Evolutionary conservation across 2,797 vertebrate genomes (phyloP).

Genomic region (Siniperca obscura): DNA sequence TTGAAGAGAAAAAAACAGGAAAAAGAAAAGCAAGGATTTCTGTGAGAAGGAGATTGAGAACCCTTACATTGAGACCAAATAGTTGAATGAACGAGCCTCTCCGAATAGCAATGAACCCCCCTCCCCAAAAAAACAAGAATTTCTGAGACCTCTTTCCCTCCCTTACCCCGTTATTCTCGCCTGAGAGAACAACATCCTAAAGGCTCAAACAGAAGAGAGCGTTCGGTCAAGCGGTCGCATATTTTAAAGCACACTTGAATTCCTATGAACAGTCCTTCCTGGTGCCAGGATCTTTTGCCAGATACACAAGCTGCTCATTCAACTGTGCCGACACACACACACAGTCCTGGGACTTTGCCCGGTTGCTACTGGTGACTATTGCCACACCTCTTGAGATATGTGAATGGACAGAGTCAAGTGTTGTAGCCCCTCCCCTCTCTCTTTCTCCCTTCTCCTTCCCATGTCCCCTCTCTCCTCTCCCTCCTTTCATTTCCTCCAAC

Average conservation of each 20-base stretch:
- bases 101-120: neutral
- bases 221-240: constrained; percentile 44
- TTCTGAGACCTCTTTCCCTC: neutral
- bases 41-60: neutral
- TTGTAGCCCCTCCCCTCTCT: constrained; percentile 23
- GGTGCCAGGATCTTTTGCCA: constrained; percentile 56
- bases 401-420: constrained; percentile 75
- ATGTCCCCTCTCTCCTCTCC: neutral
- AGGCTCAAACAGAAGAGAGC: constrained; percentile 38
- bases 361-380: constrained; percentile 74
- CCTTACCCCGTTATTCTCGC: neutral
- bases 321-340: constrained; percentile 55
- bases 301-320: constrained; percentile 77
- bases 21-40: neutral
- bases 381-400: constrained; percentile 72
- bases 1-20: too few relatives aligned
- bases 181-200: constrained; percentile 40
- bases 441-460: neutral
- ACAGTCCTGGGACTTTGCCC: constrained; percentile 58
- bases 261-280: constrained; percentile 57
- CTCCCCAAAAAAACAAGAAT: neutral
- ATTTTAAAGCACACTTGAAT: constrained; percentile 61
- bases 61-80: neutral
- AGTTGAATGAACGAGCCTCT: constrained; percentile 19
- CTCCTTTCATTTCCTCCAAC: constrained; percentile 50